A percentile compares a stretch with the other conserved stretches of the same genome.
Conservation (phyloP, 2,113 vertebrate species). For the Nothobranchius kuhntae region DNA sequence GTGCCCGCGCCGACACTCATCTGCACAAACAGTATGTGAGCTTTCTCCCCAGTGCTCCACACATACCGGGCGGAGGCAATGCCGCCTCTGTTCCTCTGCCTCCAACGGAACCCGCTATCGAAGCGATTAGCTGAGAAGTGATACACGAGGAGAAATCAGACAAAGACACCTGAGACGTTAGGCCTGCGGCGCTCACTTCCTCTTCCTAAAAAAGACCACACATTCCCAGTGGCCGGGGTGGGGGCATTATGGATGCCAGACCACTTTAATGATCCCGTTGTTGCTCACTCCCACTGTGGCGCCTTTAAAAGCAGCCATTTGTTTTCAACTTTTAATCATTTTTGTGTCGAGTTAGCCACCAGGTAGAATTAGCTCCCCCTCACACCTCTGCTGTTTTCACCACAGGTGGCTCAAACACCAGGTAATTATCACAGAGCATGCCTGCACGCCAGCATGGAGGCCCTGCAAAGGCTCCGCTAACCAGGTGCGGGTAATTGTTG, state of each 20-base stretch:
- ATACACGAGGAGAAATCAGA: conserved; percentile 57
- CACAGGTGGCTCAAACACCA: conserved; percentile 40
- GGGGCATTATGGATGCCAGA: conserved; percentile 18
- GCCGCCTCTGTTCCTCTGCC: neutral
- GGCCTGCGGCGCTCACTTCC: conserved; percentile 72
- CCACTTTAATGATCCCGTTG: neutral
- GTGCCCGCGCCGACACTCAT: conserved; percentile 68
- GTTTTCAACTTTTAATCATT: neutral
- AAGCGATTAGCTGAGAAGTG: conserved; percentile 68
- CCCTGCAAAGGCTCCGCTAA: conserved; percentile 11
- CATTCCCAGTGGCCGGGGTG: conserved; percentile 45
- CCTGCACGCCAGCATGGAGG: conserved; percentile 1
- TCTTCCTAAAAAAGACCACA: conserved; percentile 71
- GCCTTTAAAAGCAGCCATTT: conserved; percentile 12
- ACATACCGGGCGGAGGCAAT: conserved; percentile 17
- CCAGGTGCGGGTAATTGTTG: conserved; percentile 15
- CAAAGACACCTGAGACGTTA: conserved; percentile 71
- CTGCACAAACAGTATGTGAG: conserved; percentile 63
- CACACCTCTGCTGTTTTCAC: conserved; percentile 21
- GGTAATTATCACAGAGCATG: conserved; percentile 29
- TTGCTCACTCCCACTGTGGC: neutral
- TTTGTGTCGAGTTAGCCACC: conserved; percentile 21
- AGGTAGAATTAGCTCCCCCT: conserved; percentile 15
- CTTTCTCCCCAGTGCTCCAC: conserved; percentile 32
- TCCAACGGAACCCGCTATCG: conserved; percentile 46